phyloP scores from a whole-genome alignment of 2,113 vertebrate genomes.

The Myocastor coypus region DNA sequence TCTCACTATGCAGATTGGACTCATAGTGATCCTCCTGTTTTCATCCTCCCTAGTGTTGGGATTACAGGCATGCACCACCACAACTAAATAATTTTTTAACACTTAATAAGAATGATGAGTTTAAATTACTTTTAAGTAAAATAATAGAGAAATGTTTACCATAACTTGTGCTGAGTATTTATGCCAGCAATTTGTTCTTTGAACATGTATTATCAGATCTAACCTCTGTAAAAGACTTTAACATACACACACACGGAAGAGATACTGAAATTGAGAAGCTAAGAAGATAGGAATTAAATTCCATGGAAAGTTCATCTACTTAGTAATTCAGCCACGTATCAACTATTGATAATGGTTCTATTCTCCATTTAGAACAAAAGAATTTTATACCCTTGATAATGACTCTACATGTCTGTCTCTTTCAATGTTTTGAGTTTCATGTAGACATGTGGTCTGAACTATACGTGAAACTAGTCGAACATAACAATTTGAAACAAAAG shows the following conservation, averaged over 20 bases:
- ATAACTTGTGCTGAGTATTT: conserved; percentile 31
- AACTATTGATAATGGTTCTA: conserved; percentile 28
- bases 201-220: background rate
- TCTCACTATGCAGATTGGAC: no score
- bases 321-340: conserved; percentile 50
- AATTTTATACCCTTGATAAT: conserved; percentile 1
- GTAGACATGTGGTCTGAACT: background rate
- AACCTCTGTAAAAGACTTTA: conserved; percentile 49
- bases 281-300: conserved; percentile 60
- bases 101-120: background rate
- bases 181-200: conserved; percentile 38
- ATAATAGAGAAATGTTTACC: background rate
- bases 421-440: conserved; percentile 18
- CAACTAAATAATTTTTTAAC: conserved; percentile 25
- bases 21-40: no score
- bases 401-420: background rate
- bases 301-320: conserved; percentile 61
- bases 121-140: conserved; percentile 1
- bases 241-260: background rate
- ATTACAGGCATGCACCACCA: no score
- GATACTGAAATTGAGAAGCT: conserved; percentile 45
- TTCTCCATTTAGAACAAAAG: conserved; percentile 56
- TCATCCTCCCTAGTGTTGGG: no score
- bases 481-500: conserved; percentile 2
- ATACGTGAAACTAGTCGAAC: conserved; percentile 34